Evolutionary conservation across 2,888 invertebrate species (phyloP), one percentile per base, ranked within the genome.

Genomic region (Fragum fragum): DNA sequence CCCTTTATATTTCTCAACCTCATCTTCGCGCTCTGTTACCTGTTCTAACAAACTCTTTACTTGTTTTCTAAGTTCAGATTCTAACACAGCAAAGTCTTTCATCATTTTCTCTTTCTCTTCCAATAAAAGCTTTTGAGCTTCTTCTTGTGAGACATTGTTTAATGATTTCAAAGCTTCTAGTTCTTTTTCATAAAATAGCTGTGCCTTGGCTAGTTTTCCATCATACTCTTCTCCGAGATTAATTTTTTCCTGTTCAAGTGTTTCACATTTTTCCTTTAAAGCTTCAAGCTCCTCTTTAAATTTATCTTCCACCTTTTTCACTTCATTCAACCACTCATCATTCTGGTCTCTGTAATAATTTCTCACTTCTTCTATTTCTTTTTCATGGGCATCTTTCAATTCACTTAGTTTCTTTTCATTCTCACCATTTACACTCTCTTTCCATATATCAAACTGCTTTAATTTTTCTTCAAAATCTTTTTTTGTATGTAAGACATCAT

Each of bases 161-260:
- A 86, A 84, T 57, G 90, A 80, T 74, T 81, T 89, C 29, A 93
- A 79, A 11, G 90, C 93, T 71, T 92, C 91, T 16, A 94, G 85
- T 81, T 94, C 94, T 70, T 94, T 93, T 85, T 94, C 93, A 87
- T 93, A 93, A 77, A 94, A 93, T 23, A 92, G 89, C 79, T 93
- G 90, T 29, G 93, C 92, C 88, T 94, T 93, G 32, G 83, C 87
- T 16, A 94, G 83, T 81, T 94, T 94, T 23, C 79, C 84, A 70
- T 92, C 92, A 88, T 91, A 92, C 36, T 94, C 94, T 57, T 93
- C 93, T 29, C 87, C 81, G 42, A 90, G 71, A 87, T 88, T 87
- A 55, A 72, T 47, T 86, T 91, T 93, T 29, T 91, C 91, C 52
- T 79, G 84, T 36, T 89, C 88, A 70, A 92, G 81, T 42, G 55